Conservation (phyloP, 2,888 invertebrate genomes). For the Furcula furcula region DNA sequence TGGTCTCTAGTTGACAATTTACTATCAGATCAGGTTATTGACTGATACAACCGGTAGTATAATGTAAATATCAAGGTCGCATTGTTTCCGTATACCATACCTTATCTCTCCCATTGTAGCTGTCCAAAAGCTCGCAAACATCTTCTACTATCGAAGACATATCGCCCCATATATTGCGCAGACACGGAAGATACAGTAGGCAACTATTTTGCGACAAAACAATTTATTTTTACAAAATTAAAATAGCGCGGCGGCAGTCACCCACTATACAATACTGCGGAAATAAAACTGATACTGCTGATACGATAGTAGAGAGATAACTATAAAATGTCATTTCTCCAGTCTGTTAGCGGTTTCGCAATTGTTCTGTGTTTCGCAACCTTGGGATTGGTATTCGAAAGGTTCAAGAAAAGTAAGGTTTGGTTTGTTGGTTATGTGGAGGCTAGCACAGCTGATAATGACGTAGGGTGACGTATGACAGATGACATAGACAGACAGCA, state of each 20-base stretch:
- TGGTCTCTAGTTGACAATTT: slow-evolving; percentile 7
- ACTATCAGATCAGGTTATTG: slow-evolving; percentile 30
- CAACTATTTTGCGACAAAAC: too few species aligned
- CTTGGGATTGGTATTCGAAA: slow-evolving; percentile 52
- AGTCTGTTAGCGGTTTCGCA: slow-evolving; percentile 38
- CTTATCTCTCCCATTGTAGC: slow-evolving; percentile 94
- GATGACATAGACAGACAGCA: neutral
- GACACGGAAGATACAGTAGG: too few species aligned
- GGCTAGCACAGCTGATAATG: slow-evolving; percentile 38
- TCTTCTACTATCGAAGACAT: slow-evolving; percentile 74
- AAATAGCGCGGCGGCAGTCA: slow-evolving; percentile 10
- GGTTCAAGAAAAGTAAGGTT: slow-evolving; percentile 33
- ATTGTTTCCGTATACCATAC: slow-evolving; percentile 73
- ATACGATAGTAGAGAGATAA: too few species aligned
- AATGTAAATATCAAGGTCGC: slow-evolving; percentile 47
- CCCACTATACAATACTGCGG: slow-evolving; percentile 43
- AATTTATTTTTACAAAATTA: slow-evolving; percentile 1
- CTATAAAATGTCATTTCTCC: slow-evolving; percentile 66
- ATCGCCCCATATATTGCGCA: slow-evolving; percentile 20
- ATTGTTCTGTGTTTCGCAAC: too few species aligned
- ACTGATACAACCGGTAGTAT: slow-evolving; percentile 38
- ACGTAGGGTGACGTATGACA: slow-evolving; percentile 52
- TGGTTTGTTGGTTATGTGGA: neutral
- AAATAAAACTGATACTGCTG: slow-evolving; percentile 48
- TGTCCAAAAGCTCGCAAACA: slow-evolving; percentile 88